phyloP scores from a whole-genome alignment of 2,888 invertebrate species.

The Odontothrips loti region DNA sequence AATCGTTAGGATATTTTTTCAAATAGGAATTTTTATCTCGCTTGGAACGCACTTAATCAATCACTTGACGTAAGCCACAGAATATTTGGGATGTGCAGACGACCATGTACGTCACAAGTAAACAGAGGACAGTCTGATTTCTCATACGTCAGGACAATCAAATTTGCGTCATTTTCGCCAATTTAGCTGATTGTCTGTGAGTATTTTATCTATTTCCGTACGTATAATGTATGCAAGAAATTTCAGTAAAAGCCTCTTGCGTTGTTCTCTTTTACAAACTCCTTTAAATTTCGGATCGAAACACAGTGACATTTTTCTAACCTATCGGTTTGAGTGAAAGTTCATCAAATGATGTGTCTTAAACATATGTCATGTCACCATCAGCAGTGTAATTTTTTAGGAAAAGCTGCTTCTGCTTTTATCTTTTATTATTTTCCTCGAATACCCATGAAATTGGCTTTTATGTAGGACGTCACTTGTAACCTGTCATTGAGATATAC shows the following conservation, averaged over 20 bases:
- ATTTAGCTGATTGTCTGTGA: neutral
- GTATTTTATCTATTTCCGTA: neutral
- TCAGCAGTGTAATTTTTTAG: neutral
- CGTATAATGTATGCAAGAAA: neutral
- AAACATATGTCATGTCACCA: neutral
- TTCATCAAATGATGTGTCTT: neutral
- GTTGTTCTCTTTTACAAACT: neutral
- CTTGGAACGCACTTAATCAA: too few species aligned
- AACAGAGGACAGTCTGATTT: neutral
- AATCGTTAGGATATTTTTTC: too few species aligned
- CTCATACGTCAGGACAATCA: neutral
- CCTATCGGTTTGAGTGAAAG: neutral
- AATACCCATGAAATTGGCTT: neutral
- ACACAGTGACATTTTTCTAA: neutral
- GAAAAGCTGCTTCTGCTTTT: neutral
- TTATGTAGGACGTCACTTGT: too few species aligned
- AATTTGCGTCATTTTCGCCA: neutral
- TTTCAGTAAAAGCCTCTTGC: neutral
- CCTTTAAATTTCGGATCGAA: neutral
- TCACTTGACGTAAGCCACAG: too few species aligned
- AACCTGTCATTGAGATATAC: too few species aligned
- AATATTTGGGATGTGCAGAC: too few species aligned
- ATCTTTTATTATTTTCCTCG: neutral
- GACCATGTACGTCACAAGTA: neutral
- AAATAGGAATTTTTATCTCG: too few species aligned